Percentiles rank a stretch among this genome's conserved stretches.
phyloP scores from a whole-genome alignment of 2,888 invertebrate genomes.

The Cyclophora punctaria region DNA sequence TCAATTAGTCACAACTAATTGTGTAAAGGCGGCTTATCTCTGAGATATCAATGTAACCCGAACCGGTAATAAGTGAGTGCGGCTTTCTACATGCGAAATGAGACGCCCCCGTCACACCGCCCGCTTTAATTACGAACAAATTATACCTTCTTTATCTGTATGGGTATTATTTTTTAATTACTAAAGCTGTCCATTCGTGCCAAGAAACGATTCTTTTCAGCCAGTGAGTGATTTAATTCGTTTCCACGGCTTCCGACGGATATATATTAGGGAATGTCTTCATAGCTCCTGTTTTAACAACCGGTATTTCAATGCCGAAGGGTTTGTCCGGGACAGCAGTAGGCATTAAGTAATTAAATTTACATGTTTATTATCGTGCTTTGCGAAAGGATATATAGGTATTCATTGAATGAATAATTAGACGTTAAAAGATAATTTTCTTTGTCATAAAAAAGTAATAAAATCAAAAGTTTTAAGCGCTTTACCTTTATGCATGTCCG shows the following conservation, averaged over 20 bases:
- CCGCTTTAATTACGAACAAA: conserved; percentile 64
- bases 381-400: too few species aligned
- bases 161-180: conserved; percentile 63
- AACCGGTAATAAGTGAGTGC: conserved; percentile 47
- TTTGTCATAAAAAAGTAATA: too few species aligned
- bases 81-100: conserved; percentile 58
- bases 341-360: too few species aligned
- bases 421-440: too few species aligned
- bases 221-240: conserved; percentile 68
- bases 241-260: conserved; percentile 48
- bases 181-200: conserved; percentile 70
- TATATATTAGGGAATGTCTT: conserved; percentile 48
- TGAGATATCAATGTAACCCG: conserved; percentile 48
- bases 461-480: too few species aligned
- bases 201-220: conserved; percentile 67
- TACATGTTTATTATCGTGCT: too few species aligned
- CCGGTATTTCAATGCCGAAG: conserved; percentile 1
- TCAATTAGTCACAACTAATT: conserved; percentile 65
- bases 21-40: conserved; percentile 51
- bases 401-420: too few species aligned
- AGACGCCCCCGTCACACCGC: conserved; percentile 65
- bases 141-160: conserved; percentile 62
- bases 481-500: too few species aligned
- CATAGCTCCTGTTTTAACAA: conserved; percentile 37
- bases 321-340: too few species aligned